A percentile compares a stretch with the other conserved stretches of the same genome.
Evolutionary conservation across 2,113 vertebrate species (phyloP).

Genomic region (Nesogale talazaci): DNA sequence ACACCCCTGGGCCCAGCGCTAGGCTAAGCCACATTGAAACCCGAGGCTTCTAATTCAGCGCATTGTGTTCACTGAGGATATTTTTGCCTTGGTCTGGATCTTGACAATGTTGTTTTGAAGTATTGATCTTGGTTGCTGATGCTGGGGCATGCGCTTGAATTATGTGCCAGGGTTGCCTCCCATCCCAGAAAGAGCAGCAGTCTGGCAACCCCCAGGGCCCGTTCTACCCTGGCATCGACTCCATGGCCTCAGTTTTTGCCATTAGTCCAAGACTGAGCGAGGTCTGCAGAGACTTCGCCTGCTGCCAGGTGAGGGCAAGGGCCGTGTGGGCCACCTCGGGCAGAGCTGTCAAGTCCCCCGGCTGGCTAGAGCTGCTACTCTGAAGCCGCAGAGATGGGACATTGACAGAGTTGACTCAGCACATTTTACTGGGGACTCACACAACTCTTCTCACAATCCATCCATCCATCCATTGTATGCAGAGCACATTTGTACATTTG

Average conservation of each 20-base stretch:
- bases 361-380: not conserved
- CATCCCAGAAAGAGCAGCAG: no score
- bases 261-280: not conserved
- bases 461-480: no score
- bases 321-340: not conserved
- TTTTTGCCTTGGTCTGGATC: not conserved
- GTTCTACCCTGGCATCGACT: no score
- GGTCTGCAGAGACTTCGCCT: not conserved
- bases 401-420: not conserved
- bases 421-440: no score
- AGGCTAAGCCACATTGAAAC: not conserved
- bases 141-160: not conserved
- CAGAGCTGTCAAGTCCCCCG: not conserved
- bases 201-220: no score
- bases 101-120: not conserved
- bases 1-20: not conserved
- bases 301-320: not conserved
- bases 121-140: not conserved
- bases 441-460: no score
- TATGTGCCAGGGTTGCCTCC: not conserved
- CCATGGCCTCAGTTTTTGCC: no score
- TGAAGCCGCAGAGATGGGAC: not conserved
- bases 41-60: not conserved
- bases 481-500: no score
- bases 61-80: not conserved